Base-by-base conservation (phyloP, 2,797 vertebrate genomes). In the Craterocephalus amniculus region DNA sequence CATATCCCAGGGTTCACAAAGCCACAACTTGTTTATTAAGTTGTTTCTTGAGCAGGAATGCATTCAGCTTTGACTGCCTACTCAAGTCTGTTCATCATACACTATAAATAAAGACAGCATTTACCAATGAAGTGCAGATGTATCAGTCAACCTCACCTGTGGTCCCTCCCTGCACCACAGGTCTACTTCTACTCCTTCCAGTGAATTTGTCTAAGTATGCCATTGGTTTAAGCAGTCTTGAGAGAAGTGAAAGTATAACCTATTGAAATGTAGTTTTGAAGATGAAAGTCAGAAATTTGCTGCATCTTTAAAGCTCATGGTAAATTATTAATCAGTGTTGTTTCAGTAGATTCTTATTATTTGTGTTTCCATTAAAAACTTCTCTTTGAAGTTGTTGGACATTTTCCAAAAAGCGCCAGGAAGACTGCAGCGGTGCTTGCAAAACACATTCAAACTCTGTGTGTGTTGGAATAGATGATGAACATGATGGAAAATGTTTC, bases 271-370 rank as follows among this genome's bases (percentile, higher is more conserved):
- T 34, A 24, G 26, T 2, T 40, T 24, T 22, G 32, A 20, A 59
- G 18, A 61, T 68, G 35, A 57, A 63, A 73, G 59, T 36, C 4
- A 13, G 26, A 52, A 14, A 5, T 12, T 45, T 60, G 10, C 59
- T 66, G 55, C 29, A 14, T 61, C 27, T 61, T 20, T 62, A 49
- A 51, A 43, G 16, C 24, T 66, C 22, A 14, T 61, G 29, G 43
- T 64, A 52, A 72, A 72, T 60, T 27, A 65, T 68, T 51, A 35
- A 67, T 51, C 61, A 38, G 60, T 18, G n/a, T 61, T 49, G 12
- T 51, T 74, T 61, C 20, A 10, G 35, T 34, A 18, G 14, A 48
- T 43, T 67, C 1, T 0, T 18, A n/a, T 35, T 59, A 16, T 35
- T 48, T 5, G 24, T 22, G 16, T n/a, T 49, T 68, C 52, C 4